These are phyloP conservation scores for Zaprionus inermis DNA, from an alignment of 1,140 invertebrate species.

Conservation along the genomic window DNA sequence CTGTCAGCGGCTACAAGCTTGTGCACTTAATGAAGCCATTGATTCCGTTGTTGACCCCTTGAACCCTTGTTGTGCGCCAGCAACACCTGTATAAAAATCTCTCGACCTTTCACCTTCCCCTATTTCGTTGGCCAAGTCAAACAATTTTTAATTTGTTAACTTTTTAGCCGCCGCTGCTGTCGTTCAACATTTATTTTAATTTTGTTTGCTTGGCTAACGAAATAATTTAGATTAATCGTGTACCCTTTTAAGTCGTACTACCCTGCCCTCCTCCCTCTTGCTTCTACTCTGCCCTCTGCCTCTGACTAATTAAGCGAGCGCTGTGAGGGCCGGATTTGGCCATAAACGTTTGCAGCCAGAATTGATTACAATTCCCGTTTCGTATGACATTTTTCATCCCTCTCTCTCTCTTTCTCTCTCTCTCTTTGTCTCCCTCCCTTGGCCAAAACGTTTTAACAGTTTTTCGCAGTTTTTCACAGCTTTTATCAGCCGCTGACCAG, in stretches of 20 bases:
- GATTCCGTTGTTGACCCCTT: slow-evolving; percentile 51
- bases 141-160: slow-evolving; percentile 75
- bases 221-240: slow-evolving; percentile 75
- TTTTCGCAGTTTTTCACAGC: slow-evolving; percentile 67
- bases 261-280: neutral
- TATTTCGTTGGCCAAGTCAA: slow-evolving; percentile 19
- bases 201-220: slow-evolving; percentile 66
- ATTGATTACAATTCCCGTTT: slow-evolving; percentile 62
- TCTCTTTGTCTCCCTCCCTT: neutral
- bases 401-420: neutral
- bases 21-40: slow-evolving; percentile 63
- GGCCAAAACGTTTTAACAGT: slow-evolving; percentile 60
- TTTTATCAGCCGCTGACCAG: slow-evolving; percentile 44
- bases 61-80: slow-evolving; percentile 19
- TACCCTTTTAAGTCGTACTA: slow-evolving; percentile 24
- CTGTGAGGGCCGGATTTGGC: slow-evolving; percentile 19
- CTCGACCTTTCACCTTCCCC: slow-evolving; percentile 2
- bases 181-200: slow-evolving; percentile 73
- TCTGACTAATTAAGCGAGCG: slow-evolving; percentile 66
- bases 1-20: slow-evolving; percentile 8
- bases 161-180: slow-evolving; percentile 25
- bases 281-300: neutral
- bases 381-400: slow-evolving; percentile 32
- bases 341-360: slow-evolving; percentile 42
- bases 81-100: slow-evolving; percentile 52